A percentile compares a stretch with the other conserved stretches of the same genome.
Conservation (phyloP, 1,140 invertebrate genomes). For the Hydropsyche tenuis region DNA sequence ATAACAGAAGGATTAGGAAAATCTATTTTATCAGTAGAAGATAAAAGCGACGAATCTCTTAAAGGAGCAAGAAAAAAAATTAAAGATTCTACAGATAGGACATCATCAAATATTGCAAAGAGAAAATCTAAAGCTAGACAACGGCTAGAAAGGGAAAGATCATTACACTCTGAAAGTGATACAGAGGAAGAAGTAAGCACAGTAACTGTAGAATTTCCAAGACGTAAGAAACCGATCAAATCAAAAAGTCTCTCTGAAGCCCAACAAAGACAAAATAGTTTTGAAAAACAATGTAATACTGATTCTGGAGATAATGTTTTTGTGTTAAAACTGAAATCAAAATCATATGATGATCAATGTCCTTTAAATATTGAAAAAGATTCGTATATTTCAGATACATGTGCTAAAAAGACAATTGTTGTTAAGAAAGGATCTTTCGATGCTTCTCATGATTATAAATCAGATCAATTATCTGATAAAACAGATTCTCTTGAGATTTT, state of each 20-base stretch:
- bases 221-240: slow-evolving; percentile 55
- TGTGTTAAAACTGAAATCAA: slow-evolving; percentile 46
- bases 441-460: slow-evolving; percentile 33
- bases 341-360: slow-evolving; percentile 29
- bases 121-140: slow-evolving; percentile 59
- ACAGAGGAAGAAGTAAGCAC: slow-evolving; percentile 60
- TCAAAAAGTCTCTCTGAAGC: slow-evolving; percentile 57
- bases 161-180: slow-evolving; percentile 62
- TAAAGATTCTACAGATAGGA: slow-evolving; percentile 39
- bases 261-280: slow-evolving; percentile 49
- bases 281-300: slow-evolving; percentile 46
- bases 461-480: slow-evolving; percentile 26
- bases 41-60: slow-evolving; percentile 16
- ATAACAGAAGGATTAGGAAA: slow-evolving; percentile 1
- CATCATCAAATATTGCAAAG: slow-evolving; percentile 45
- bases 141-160: slow-evolving; percentile 60
- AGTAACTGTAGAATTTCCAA: slow-evolving; percentile 61
- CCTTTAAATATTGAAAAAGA: slow-evolving; percentile 34
- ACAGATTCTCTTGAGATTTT: slow-evolving; percentile 45
- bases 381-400: slow-evolving; percentile 9
- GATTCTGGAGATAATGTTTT: slow-evolving; percentile 48
- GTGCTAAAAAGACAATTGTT: slow-evolving; percentile 20
- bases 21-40: slow-evolving; percentile 21
- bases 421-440: slow-evolving; percentile 44
- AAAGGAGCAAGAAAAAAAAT: slow-evolving; percentile 46